phyloP scores from a whole-genome alignment of 2,113 vertebrate species.

The Spizaetus ornatus region DNA sequence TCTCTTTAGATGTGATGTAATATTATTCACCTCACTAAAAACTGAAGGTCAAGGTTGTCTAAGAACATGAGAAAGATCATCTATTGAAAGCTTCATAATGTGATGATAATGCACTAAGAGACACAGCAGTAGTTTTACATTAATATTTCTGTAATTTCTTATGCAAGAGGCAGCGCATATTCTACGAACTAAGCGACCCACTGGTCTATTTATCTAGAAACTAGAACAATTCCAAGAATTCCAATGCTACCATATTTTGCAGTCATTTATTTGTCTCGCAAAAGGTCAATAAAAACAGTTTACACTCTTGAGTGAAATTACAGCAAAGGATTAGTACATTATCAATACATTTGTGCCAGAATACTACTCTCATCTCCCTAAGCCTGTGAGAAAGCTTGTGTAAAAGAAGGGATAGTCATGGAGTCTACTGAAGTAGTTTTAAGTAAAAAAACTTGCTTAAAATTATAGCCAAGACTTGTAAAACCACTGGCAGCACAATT shows the following conservation, averaged over 20 bases:
- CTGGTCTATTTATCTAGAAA: background rate
- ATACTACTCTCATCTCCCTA: background rate
- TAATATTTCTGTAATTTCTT: conserved; percentile 46
- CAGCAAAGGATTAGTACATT: background rate
- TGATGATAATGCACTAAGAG: conserved; percentile 64
- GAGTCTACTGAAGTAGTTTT: background rate
- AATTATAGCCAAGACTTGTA: background rate
- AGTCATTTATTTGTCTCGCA: background rate
- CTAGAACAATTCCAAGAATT: background rate
- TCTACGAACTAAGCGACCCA: background rate
- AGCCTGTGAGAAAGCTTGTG: background rate
- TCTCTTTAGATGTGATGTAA: conserved; percentile 77
- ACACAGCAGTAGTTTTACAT: conserved; percentile 10
- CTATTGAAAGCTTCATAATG: conserved; percentile 68
- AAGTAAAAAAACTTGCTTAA: background rate
- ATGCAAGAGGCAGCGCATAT: background rate
- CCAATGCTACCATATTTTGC: background rate
- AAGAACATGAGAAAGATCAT: conserved; percentile 68
- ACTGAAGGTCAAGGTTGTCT: conserved; percentile 81
- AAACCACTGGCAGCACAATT: background rate
- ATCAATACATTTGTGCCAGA: background rate
- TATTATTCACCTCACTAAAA: conserved; percentile 75
- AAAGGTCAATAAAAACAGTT: background rate
- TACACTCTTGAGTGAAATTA: background rate
- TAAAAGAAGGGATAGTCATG: background rate